phyloP scores from a whole-genome alignment of 2,113 vertebrate species.

The Podarcis muralis region DNA sequence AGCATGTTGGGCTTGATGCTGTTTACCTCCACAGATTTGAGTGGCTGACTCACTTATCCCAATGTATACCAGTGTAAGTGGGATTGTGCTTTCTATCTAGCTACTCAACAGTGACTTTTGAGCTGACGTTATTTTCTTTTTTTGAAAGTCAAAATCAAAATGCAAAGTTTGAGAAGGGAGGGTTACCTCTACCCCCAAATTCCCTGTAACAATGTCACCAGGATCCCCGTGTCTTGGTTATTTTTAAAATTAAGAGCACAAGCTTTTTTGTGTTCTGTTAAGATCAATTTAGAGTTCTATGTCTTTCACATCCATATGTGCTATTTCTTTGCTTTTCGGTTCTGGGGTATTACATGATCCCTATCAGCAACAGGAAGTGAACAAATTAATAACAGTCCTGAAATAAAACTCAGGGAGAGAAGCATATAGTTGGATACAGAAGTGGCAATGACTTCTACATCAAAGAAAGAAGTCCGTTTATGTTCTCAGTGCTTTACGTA shows the following conservation, averaged over 20 bases:
- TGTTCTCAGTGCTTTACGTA: accelerated
- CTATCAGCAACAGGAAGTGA: neutral
- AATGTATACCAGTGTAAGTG: neutral
- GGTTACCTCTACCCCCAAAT: neutral
- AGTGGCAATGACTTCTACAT: neutral
- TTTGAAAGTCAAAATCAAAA: accelerated
- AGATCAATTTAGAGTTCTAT: neutral
- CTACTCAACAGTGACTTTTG: neutral
- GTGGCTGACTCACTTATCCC: accelerated
- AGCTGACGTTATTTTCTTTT: neutral
- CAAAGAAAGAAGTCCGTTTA: conserved; percentile 8
- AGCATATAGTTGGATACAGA: neutral
- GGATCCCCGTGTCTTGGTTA: accelerated
- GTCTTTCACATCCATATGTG: neutral
- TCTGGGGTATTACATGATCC: conserved; percentile 2
- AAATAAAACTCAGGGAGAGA: conserved; percentile 22
- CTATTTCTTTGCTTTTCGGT: neutral
- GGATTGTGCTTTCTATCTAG: neutral
- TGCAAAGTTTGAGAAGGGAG: accelerated
- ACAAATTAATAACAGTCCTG: accelerated
- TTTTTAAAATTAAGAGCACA: neutral
- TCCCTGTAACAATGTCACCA: neutral
- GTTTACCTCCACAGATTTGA: conserved; percentile 11
- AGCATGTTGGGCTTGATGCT: neutral
- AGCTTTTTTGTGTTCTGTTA: neutral